phyloP scores from a whole-genome alignment of 2,888 invertebrate species.

The Drosophila robusta region DNA sequence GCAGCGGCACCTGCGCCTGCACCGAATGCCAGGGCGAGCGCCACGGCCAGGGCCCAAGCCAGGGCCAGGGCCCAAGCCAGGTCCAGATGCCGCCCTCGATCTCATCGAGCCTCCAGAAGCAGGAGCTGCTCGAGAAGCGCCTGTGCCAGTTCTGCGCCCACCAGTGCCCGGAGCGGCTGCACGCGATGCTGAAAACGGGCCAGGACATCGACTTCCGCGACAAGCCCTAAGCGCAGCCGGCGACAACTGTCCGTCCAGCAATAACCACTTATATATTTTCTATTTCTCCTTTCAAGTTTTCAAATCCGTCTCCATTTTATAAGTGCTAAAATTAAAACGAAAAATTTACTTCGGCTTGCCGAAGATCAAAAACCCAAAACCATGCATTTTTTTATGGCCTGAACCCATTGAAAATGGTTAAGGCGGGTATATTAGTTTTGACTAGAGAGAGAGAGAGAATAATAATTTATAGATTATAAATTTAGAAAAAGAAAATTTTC shows the following conservation, averaged over 20 bases:
- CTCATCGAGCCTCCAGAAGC: not conserved
- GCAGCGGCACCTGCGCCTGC: constrained; percentile 13
- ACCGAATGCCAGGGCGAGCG: constrained; percentile 15
- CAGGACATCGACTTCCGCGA: not conserved
- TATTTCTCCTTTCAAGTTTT: constrained; percentile 11
- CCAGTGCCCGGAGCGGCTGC: not conserved
- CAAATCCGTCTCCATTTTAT: not conserved
- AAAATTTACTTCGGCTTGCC: not conserved
- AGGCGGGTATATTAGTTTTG: no score
- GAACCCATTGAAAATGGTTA: no score
- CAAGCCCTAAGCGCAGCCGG: not conserved
- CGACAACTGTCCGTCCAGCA: not conserved
- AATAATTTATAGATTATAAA: no score
- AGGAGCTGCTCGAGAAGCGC: not conserved
- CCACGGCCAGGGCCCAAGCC: no score
- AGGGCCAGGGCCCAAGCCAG: no score
- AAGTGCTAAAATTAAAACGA: not conserved
- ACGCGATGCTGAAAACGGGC: not conserved
- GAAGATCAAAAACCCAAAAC: not conserved
- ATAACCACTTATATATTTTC: constrained; percentile 10
- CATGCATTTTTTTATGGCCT: no score
- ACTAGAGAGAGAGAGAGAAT: no score
- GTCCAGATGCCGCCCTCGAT: not conserved
- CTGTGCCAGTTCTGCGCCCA: not conserved
- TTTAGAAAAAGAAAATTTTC: no score